These are phyloP conservation scores for Thereuonema tuberculata DNA, from an alignment of 1,140 invertebrate species.

Conservation along the genomic window DNA sequence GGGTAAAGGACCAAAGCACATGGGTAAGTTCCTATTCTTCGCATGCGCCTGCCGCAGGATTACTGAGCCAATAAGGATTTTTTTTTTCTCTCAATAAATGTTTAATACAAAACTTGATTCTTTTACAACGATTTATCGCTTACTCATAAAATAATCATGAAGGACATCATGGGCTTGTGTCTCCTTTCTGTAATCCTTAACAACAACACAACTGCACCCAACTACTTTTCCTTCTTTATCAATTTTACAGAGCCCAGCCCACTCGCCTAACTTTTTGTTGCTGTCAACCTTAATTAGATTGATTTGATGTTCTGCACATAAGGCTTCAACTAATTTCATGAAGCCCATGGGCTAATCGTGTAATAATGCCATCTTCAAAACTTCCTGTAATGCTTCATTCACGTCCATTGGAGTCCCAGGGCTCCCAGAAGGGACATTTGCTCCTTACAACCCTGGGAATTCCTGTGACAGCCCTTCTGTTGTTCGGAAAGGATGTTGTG, in stretches of 20 bases:
- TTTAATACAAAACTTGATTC: neutral
- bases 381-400: slow-evolving; percentile 89
- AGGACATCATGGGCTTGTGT: no score
- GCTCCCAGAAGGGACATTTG: slow-evolving; percentile 26
- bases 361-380: slow-evolving; percentile 86
- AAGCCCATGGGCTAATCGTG: slow-evolving; percentile 88
- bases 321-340: slow-evolving; percentile 93
- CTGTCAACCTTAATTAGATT: slow-evolving; percentile 74
- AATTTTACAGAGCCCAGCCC: no score
- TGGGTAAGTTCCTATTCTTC: no score
- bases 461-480: no score
- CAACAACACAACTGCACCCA: no score
- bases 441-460: no score
- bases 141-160: slow-evolving; percentile 47
- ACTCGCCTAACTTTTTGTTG: no score
- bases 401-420: slow-evolving; percentile 72
- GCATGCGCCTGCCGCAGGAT: no score
- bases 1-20: no score
- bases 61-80: no score
- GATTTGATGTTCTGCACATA: slow-evolving; percentile 97
- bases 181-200: slow-evolving; percentile 90
- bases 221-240: no score
- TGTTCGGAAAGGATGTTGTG: no score
- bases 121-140: slow-evolving; percentile 5
- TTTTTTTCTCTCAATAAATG: slow-evolving; percentile 2